Evolutionary conservation across 1,140 invertebrate species (phyloP).

Genomic region (Achroia grisella): DNA sequence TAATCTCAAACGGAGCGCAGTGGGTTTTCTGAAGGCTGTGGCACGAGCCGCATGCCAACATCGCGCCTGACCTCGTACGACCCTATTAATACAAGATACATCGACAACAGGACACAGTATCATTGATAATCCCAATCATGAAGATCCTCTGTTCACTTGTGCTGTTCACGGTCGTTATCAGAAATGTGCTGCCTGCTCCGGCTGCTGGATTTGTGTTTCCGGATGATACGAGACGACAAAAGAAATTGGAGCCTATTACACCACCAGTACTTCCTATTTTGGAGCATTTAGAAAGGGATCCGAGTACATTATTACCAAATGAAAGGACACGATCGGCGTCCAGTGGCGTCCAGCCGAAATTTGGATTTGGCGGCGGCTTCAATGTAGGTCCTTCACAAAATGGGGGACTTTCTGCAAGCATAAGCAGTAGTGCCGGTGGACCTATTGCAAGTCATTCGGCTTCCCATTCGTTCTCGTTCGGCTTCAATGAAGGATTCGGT

Average conservation of each 20-base stretch:
- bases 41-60: constrained; percentile 68
- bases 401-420: constrained; percentile 49
- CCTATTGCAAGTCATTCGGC: constrained; percentile 52
- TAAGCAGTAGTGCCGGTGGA: constrained; percentile 53
- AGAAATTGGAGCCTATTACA: constrained; percentile 54
- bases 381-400: constrained; percentile 46
- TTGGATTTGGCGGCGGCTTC: constrained; percentile 40
- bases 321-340: constrained; percentile 19
- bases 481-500: constrained; percentile 63
- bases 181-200: constrained; percentile 26
- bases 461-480: constrained; percentile 61
- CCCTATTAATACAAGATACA: constrained; percentile 68
- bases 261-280: constrained; percentile 58
- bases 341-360: constrained; percentile 35
- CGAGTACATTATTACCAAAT: constrained; percentile 48
- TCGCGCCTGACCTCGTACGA: constrained; percentile 51
- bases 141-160: constrained; percentile 42
- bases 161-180: constrained; percentile 21
- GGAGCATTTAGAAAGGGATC: constrained; percentile 61
- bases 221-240: constrained; percentile 37
- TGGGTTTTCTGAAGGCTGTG: constrained; percentile 71
- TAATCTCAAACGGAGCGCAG: constrained; percentile 43
- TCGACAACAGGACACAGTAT: constrained; percentile 43
- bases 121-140: constrained; percentile 40
- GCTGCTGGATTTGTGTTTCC: constrained; percentile 54